Evolutionary conservation across 2,888 invertebrate species (phyloP).

Genomic region (Orchestes rusci): DNA sequence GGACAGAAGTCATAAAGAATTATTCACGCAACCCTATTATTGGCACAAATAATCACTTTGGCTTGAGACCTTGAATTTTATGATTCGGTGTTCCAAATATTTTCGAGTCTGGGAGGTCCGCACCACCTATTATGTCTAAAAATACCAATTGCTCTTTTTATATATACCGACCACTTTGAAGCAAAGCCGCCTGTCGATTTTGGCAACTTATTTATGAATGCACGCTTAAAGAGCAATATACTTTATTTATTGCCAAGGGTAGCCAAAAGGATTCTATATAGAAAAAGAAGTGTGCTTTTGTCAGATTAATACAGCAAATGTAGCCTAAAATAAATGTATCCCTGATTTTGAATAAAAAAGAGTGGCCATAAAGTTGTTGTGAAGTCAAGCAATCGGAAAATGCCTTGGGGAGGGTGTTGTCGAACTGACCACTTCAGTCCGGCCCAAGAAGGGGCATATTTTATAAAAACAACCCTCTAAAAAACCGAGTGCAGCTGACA

Average conservation of each 20-base stretch:
- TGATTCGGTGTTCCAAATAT: too few species aligned
- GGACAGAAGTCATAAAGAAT: slow-evolving; percentile 16
- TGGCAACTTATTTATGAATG: too few species aligned
- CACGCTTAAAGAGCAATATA: too few species aligned
- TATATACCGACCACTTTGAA: too few species aligned
- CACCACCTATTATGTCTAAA: too few species aligned
- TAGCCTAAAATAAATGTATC: slow-evolving; percentile 35
- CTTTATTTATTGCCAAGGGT: too few species aligned
- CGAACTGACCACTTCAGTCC: slow-evolving; percentile 35
- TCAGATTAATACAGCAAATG: slow-evolving; percentile 36
- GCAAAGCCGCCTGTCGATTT: too few species aligned
- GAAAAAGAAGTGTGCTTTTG: slow-evolving; percentile 31
- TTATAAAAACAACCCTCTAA: slow-evolving; percentile 17
- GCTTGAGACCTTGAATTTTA: too few species aligned
- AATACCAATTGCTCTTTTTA: too few species aligned
- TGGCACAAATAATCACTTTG: too few species aligned
- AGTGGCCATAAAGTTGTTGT: slow-evolving; percentile 33
- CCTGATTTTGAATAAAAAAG: slow-evolving; percentile 37
- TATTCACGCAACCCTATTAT: slow-evolving; percentile 11
- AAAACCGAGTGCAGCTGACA: slow-evolving; percentile 28
- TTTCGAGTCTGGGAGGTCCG: too few species aligned
- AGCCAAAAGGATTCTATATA: too few species aligned
- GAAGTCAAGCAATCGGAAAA: slow-evolving; percentile 33
- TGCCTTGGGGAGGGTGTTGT: slow-evolving; percentile 30
- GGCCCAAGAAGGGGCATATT: slow-evolving; percentile 23